These are phyloP conservation scores for Pemphigus obesinymphae DNA, from an alignment of 1,140 invertebrate species.

Conservation along the genomic window DNA sequence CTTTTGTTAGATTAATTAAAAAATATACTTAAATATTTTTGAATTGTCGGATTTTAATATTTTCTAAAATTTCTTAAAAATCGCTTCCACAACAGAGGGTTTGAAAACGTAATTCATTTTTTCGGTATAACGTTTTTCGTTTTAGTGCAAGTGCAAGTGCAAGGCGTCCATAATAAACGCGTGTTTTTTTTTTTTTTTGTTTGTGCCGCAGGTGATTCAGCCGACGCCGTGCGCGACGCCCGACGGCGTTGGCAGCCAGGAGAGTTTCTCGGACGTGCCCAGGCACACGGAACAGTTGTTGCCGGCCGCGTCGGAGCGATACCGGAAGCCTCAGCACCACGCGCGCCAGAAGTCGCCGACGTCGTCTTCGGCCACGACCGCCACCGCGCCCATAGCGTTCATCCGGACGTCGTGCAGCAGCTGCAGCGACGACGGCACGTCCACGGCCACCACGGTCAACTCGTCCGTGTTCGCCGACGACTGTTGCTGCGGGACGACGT, in stretches of 20 bases:
- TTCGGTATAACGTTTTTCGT: no score
- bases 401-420: constrained; percentile 68
- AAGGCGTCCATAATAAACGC: no score
- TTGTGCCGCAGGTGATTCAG: constrained; percentile 58
- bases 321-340: background rate
- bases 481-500: background rate
- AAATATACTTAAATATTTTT: no score
- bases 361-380: constrained; percentile 52
- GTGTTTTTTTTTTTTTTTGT: background rate
- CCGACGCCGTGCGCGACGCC: constrained; percentile 76
- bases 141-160: no score
- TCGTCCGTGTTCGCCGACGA: constrained; percentile 63
- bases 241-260: constrained; percentile 69
- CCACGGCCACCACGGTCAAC: constrained; percentile 41
- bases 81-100: no score
- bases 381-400: constrained; percentile 68
- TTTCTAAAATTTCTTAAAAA: no score
- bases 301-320: constrained; percentile 39
- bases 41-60: no score
- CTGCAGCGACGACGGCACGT: constrained; percentile 8
- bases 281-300: constrained; percentile 44
- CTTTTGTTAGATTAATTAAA: no score
- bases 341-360: constrained; percentile 44
- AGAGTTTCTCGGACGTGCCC: constrained; percentile 52
- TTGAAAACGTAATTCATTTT: no score